phyloP scores from a whole-genome alignment of 2,888 invertebrate species.

The Odontocolon sp. region DNA sequence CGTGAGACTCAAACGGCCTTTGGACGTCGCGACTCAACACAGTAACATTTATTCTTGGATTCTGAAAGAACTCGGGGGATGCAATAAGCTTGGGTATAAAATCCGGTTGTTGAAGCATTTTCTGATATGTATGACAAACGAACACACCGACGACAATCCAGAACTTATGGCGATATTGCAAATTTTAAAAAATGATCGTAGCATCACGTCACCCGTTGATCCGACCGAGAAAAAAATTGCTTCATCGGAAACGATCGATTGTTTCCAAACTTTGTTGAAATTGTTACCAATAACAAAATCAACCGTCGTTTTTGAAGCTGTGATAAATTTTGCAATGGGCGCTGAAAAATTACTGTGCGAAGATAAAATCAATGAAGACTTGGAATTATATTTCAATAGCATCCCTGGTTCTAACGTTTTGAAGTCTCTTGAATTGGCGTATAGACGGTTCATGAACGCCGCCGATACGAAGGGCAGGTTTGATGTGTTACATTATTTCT shows the following conservation, averaged over 20 bases:
- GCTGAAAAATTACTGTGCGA: slow-evolving; percentile 65
- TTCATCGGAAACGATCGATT: slow-evolving; percentile 64
- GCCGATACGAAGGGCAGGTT: slow-evolving; percentile 68
- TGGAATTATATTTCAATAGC: slow-evolving; percentile 67
- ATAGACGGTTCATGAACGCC: slow-evolving; percentile 68
- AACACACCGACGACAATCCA: slow-evolving; percentile 50
- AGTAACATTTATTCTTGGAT: slow-evolving; percentile 72
- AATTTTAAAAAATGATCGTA: slow-evolving; percentile 60
- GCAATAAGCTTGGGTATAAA: slow-evolving; percentile 67
- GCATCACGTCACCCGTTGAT: neutral
- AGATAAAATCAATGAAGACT: slow-evolving; percentile 52
- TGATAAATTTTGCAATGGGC: slow-evolving; percentile 70
- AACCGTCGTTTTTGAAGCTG: slow-evolving; percentile 65
- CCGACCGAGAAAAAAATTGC: slow-evolving; percentile 37
- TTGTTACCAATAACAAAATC: slow-evolving; percentile 72
- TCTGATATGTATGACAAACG: slow-evolving; percentile 69
- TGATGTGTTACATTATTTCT: slow-evolving; percentile 75
- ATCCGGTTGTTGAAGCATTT: slow-evolving; percentile 71
- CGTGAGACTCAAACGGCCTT: slow-evolving; percentile 68
- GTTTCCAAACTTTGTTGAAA: slow-evolving; percentile 70
- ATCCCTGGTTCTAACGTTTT: slow-evolving; percentile 63
- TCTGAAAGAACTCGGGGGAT: slow-evolving; percentile 62
- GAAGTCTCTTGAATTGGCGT: slow-evolving; percentile 69
- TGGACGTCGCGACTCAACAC: slow-evolving; percentile 56
- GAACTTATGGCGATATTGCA: slow-evolving; percentile 65